Conservation (phyloP, 1,140 invertebrate species). For the Homarus americanus region DNA sequence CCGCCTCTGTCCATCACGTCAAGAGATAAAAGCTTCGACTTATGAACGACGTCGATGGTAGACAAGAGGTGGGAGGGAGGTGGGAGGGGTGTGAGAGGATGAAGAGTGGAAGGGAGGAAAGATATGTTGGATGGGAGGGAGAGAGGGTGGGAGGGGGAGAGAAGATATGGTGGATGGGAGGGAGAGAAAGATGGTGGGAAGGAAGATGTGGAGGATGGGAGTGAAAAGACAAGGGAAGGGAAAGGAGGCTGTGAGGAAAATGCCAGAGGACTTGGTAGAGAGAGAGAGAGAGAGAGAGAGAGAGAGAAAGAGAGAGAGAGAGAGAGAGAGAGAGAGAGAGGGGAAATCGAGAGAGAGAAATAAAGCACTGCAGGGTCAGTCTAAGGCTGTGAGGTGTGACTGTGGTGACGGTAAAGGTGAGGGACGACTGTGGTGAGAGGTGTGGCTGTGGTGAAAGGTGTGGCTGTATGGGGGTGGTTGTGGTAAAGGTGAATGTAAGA, state of each 20-base stretch:
- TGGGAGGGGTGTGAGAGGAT: neutral
- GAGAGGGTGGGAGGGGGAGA: neutral
- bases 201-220: neutral
- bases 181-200: neutral
- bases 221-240: neutral
- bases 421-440: no score
- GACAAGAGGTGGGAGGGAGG: no score
- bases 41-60: constrained; percentile 24
- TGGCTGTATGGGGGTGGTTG: no score
- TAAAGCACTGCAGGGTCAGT: no score
- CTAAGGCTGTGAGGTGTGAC: no score
- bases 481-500: no score
- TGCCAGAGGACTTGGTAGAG: neutral
- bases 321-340: no score
- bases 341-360: neutral
- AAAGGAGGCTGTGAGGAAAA: neutral
- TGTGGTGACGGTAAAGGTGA: no score
- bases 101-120: neutral
- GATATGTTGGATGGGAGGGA: neutral
- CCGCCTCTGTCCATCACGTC: constrained; percentile 41
- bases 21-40: constrained; percentile 41
- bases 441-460: no score
- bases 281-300: neutral
- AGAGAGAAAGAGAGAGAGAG: neutral
- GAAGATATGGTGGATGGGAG: no score